Conservation (phyloP, 2,113 vertebrate species). For the Gymnarchus niloticus region DNA sequence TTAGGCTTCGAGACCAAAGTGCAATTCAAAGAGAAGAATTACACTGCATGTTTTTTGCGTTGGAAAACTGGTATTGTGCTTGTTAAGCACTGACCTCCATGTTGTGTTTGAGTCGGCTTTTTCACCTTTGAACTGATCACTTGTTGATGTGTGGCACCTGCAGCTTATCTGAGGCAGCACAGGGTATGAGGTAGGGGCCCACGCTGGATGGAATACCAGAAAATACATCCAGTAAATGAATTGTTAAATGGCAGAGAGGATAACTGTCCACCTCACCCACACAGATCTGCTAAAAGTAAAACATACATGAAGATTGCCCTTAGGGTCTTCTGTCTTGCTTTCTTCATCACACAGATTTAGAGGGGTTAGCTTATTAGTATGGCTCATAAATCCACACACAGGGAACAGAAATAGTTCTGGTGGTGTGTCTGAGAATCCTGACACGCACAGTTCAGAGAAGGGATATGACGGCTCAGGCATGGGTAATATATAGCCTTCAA, state of each 20-base stretch:
- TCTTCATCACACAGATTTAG: background rate
- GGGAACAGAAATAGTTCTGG: background rate
- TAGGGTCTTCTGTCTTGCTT: background rate
- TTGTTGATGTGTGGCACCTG: no score
- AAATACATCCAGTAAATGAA: background rate
- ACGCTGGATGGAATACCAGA: background rate
- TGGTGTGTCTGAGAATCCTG: background rate
- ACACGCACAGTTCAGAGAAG: background rate
- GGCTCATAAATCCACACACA: background rate
- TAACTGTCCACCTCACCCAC: background rate
- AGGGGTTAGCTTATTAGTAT: background rate
- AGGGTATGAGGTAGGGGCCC: background rate
- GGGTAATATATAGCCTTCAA: conserved; percentile 7
- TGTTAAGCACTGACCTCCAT: no score
- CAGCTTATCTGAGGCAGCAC: background rate
- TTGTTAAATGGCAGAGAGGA: background rate
- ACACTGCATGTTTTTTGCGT: no score
- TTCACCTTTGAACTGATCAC: no score
- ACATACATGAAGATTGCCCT: background rate
- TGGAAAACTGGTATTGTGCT: no score
- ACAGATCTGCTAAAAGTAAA: background rate
- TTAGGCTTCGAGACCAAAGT: no score
- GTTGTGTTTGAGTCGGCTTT: no score
- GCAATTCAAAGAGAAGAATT: no score
- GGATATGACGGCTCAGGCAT: background rate